These are phyloP conservation scores for Leistus spinibarbis DNA, from an alignment of 2,888 invertebrate species.

Conservation along the genomic window DNA sequence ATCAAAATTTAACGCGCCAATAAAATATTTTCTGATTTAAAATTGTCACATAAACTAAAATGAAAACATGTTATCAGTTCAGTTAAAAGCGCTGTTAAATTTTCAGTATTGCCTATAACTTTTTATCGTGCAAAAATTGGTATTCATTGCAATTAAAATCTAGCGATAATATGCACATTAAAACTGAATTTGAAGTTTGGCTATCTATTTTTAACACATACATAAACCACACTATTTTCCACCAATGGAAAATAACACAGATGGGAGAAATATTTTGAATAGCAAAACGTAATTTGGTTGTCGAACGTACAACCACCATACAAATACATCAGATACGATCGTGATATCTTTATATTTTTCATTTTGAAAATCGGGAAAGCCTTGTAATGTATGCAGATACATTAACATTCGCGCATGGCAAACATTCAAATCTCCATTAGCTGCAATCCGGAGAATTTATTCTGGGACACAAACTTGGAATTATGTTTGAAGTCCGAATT, in stretches of 20 bases:
- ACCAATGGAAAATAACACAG: too few relatives aligned
- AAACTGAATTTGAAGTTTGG: too few relatives aligned
- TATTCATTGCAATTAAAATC: neutral
- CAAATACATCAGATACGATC: neutral
- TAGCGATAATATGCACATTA: neutral
- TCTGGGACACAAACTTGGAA: slow-evolving; percentile 31
- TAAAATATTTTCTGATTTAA: neutral
- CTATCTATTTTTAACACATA: too few relatives aligned
- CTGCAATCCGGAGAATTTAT: slow-evolving; percentile 33
- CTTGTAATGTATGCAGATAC: neutral
- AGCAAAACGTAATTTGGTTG: too few relatives aligned
- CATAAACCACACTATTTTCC: too few relatives aligned
- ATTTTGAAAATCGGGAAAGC: neutral
- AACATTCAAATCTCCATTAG: slow-evolving; percentile 12
- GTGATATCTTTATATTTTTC: neutral
- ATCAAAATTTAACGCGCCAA: neutral
- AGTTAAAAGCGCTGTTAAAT: neutral
- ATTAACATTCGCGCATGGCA: neutral
- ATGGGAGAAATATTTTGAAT: too few relatives aligned
- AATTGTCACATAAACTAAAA: neutral
- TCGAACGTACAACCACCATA: neutral
- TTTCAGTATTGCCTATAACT: neutral
- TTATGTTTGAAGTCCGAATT: slow-evolving; percentile 32
- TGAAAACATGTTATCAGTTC: neutral
- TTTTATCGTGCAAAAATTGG: neutral